These are phyloP conservation scores for Xylota sylvarum DNA, from an alignment of 2,888 invertebrate species.

Conservation along the genomic window DNA sequence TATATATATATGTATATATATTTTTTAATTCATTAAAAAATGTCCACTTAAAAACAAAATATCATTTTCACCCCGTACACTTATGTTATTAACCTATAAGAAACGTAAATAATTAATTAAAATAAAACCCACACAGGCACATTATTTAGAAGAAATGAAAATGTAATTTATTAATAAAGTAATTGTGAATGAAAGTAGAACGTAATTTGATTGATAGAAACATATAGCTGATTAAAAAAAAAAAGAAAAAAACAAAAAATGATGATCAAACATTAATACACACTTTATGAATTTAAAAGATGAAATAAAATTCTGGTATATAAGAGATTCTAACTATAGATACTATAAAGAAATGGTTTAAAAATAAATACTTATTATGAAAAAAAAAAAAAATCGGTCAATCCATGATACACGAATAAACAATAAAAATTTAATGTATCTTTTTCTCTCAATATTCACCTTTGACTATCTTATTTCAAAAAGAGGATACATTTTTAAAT, in stretches of 20 bases:
- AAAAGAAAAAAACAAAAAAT: too few relatives aligned
- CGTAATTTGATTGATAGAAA: conserved; percentile 34
- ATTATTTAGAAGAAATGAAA: conserved; percentile 36
- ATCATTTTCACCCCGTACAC: conserved; percentile 40
- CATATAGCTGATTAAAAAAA: conserved; percentile 21
- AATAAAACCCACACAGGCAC: conserved; percentile 42
- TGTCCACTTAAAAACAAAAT: conserved; percentile 38
- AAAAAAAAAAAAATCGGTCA: conserved; percentile 42
- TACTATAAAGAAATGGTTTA: conserved; percentile 37
- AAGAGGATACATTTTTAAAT: conserved; percentile 1
- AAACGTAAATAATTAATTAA: conserved; percentile 38
- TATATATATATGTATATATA: neutral
- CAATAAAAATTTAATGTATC: conserved; percentile 8
- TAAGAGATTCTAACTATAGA: conserved; percentile 40
- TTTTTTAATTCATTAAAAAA: conserved; percentile 4
- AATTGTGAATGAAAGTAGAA: conserved; percentile 33
- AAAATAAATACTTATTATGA: conserved; percentile 27
- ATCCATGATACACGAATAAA: conserved; percentile 25
- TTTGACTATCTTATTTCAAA: conserved; percentile 33
- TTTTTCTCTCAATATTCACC: conserved; percentile 49
- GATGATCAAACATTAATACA: conserved; percentile 25
- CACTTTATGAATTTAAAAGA: conserved; percentile 28
- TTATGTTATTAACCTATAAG: conserved; percentile 44
- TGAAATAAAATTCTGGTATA: conserved; percentile 23
- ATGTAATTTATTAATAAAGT: conserved; percentile 43